Conservation (phyloP, 2,888 invertebrate genomes). For the Theretra japonica region DNA sequence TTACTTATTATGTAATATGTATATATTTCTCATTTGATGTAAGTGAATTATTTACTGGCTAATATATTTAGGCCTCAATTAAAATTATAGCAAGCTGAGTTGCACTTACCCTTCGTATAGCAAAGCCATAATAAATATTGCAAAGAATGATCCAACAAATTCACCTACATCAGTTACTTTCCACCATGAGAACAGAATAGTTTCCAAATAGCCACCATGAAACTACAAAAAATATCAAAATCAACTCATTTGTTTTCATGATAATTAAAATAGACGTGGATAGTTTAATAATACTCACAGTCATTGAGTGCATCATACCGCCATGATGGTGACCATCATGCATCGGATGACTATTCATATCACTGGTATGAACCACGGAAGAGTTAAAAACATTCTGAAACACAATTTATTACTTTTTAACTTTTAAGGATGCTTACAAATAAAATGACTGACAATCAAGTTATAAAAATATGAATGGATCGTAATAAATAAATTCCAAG, state of each 20-base stretch:
- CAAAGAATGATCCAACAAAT: conserved; percentile 95
- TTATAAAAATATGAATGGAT: too few species aligned
- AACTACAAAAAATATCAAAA: conserved; percentile 86
- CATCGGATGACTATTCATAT: conserved; percentile 39
- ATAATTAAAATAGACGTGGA: background rate
- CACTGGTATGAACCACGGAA: conserved; percentile 47
- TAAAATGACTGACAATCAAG: too few species aligned
- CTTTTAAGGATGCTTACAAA: background rate
- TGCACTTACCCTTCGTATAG: conserved; percentile 94
- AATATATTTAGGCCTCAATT: conserved; percentile 10
- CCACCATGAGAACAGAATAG: conserved; percentile 93
- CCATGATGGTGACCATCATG: conserved; percentile 41
- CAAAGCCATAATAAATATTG: conserved; percentile 95
- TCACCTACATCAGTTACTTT: conserved; percentile 89
- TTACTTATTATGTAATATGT: too few species aligned
- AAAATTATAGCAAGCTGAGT: background rate
- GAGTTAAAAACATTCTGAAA: conserved; percentile 57
- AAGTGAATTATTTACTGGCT: background rate
- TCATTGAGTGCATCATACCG: conserved; percentile 62
- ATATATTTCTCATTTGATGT: background rate
- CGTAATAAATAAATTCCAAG: too few species aligned
- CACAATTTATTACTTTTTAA: conserved; percentile 32
- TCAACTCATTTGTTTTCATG: background rate
- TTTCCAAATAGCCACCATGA: conserved; percentile 90
- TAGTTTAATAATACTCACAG: conserved; percentile 53